phyloP scores from a whole-genome alignment of 2,797 vertebrate species.

The Centropyge bicolor region DNA sequence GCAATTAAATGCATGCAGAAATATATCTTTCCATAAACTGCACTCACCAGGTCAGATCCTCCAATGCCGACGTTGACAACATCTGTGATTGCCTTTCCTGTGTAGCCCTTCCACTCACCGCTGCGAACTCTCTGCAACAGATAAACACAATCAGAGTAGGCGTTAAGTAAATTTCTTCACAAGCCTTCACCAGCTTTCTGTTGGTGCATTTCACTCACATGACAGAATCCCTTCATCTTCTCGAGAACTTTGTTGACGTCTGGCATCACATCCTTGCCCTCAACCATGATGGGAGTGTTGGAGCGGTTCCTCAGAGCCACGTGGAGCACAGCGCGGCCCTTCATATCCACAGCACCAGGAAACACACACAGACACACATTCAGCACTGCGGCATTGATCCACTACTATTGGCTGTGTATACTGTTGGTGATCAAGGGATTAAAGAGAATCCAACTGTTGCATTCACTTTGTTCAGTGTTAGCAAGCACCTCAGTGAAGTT shows the following conservation, averaged over 20 bases:
- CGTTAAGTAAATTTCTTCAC: no score
- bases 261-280: conserved; percentile 95
- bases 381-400: neutral
- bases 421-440: neutral
- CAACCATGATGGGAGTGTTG: conserved; percentile 89
- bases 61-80: conserved; percentile 97
- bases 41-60: conserved; percentile 95
- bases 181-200: neutral
- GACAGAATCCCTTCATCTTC: conserved; percentile 97
- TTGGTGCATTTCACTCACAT: conserved; percentile 82
- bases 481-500: conserved; percentile 95
- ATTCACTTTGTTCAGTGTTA: neutral
- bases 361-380: neutral
- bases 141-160: neutral
- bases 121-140: conserved; percentile 90
- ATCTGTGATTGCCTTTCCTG: conserved; percentile 94
- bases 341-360: conserved; percentile 24
- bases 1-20: neutral
- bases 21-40: neutral
- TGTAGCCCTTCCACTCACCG: conserved; percentile 96
- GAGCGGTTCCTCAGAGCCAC: conserved; percentile 96
- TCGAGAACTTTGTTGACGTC: conserved; percentile 95
- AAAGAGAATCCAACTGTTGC: neutral
- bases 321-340: conserved; percentile 96
- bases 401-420: neutral